Evolutionary conservation across 37 sponge, comb jelly and placozoan species (phyloP).

Genomic region (Amphimedon queenslandica): DNA sequence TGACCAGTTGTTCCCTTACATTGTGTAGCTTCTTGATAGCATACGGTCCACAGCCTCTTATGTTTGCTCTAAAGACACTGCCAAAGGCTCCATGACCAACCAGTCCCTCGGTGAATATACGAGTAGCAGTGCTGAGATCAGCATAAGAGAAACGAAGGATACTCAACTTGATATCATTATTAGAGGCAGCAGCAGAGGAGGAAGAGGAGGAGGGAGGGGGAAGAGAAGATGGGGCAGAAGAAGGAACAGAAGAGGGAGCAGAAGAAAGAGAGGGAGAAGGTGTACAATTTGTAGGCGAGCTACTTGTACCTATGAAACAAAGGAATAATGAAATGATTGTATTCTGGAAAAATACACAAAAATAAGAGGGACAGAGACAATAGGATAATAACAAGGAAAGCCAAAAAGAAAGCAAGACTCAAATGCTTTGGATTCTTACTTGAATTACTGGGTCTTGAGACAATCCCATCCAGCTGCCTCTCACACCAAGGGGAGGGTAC

Average conservation of each 20-base stretch:
- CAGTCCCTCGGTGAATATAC: conserved; percentile 37
- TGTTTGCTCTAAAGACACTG: conserved; percentile 45
- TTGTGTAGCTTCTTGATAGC: conserved; percentile 68
- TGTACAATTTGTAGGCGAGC: not conserved
- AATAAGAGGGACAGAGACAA: too few species aligned
- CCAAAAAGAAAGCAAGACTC: too few species aligned
- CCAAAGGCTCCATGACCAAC: conserved; percentile 59
- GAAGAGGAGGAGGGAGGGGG: conserved; percentile 1
- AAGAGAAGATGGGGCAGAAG: not conserved
- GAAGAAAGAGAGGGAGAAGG: not conserved
- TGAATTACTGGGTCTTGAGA: too few species aligned
- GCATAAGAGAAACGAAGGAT: conserved; percentile 37
- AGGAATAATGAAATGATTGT: too few species aligned
- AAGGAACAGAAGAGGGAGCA: not conserved
- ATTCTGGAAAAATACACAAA: too few species aligned
- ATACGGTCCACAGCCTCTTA: conserved; percentile 59
- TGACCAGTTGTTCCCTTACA: conserved; percentile 19
- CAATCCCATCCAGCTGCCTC: too few species aligned
- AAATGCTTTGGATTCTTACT: too few species aligned
- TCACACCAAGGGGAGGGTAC: too few species aligned
- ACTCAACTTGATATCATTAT: not conserved
- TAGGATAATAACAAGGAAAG: too few species aligned
- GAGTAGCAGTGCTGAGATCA: conserved; percentile 47
- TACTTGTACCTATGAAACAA: too few species aligned
- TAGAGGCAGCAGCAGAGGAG: not conserved